Evolutionary conservation across 2,888 invertebrate species (phyloP).

Genomic region (Drosophila paranaensis): DNA sequence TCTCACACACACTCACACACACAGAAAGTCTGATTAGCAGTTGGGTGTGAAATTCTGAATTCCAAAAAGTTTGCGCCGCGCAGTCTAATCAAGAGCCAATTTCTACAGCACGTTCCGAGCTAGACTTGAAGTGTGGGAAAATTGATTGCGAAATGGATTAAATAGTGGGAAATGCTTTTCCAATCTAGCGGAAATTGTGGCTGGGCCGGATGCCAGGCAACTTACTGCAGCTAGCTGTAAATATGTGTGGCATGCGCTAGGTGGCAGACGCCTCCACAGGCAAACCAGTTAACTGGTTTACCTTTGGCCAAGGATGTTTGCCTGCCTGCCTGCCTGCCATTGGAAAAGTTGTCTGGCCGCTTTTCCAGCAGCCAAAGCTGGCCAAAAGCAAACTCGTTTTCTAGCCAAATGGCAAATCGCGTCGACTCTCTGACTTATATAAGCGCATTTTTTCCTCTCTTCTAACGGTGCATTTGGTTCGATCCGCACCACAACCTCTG

Average conservation of each 20-base stretch:
- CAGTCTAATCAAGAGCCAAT: constrained; percentile 59
- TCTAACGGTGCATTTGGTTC: constrained; percentile 36
- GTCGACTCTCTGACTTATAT: constrained; percentile 59
- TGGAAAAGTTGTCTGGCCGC: constrained; percentile 71
- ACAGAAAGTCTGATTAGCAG: constrained; percentile 55
- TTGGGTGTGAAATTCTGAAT: constrained; percentile 39
- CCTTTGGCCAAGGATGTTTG: constrained; percentile 79
- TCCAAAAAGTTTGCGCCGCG: constrained; percentile 23
- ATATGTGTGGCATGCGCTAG: constrained; percentile 37
- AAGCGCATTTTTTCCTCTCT: constrained; percentile 54
- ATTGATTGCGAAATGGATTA: constrained; percentile 36
- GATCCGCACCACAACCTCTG: constrained; percentile 1
- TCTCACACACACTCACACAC: constrained; percentile 6
- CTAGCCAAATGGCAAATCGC: constrained; percentile 45
- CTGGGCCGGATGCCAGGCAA: constrained; percentile 27
- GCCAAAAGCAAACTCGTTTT: constrained; percentile 61
- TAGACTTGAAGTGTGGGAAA: constrained; percentile 46
- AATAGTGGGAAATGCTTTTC: constrained; percentile 43
- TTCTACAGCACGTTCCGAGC: constrained; percentile 54
- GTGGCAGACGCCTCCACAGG: constrained; percentile 60
- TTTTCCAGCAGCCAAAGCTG: constrained; percentile 56
- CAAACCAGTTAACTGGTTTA: constrained; percentile 75
- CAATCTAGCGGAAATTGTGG: constrained; percentile 39
- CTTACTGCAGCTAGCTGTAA: constrained; percentile 8
- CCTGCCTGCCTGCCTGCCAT: too few relatives aligned